Conservation (phyloP, 2,888 invertebrate species). For the Sisyra terminalis region DNA sequence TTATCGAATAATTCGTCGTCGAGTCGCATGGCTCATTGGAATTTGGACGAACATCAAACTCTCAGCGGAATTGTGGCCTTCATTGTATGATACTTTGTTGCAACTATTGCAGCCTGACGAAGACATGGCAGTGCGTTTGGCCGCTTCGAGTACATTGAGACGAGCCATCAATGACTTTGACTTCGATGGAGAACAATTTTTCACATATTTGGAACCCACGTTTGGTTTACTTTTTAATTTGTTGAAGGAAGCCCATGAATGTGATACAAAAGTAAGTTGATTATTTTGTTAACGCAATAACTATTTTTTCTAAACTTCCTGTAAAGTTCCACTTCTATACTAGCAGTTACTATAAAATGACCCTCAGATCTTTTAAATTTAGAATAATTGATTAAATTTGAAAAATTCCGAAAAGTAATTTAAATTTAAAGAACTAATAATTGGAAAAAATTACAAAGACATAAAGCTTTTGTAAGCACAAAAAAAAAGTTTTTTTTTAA, state of each 20-base stretch:
- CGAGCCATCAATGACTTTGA: slow-evolving; percentile 83
- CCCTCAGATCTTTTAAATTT: too few relatives aligned
- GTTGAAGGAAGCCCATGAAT: slow-evolving; percentile 74
- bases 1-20: slow-evolving; percentile 66
- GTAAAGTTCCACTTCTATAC: too few relatives aligned
- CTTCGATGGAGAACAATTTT: slow-evolving; percentile 73
- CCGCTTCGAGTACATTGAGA: slow-evolving; percentile 71
- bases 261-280: slow-evolving; percentile 66
- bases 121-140: slow-evolving; percentile 77
- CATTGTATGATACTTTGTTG: slow-evolving; percentile 62
- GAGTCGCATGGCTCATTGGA: slow-evolving; percentile 74
- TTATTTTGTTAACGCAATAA: background rate
- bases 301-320: too few relatives aligned
- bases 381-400: background rate
- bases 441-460: too few relatives aligned
- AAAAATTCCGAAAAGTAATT: background rate
- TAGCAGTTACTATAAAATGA: too few relatives aligned
- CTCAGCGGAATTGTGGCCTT: slow-evolving; percentile 58
- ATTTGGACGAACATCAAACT: slow-evolving; percentile 72
- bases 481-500: too few relatives aligned
- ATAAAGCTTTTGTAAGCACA: too few relatives aligned
- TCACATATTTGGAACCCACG: slow-evolving; percentile 62
- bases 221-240: slow-evolving; percentile 69
- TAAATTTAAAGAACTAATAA: too few relatives aligned
- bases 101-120: slow-evolving; percentile 57